Percentiles rank a stretch among this genome's conserved stretches.
phyloP scores from a whole-genome alignment of 1,140 invertebrate species.

The Ridgeia piscesae region DNA sequence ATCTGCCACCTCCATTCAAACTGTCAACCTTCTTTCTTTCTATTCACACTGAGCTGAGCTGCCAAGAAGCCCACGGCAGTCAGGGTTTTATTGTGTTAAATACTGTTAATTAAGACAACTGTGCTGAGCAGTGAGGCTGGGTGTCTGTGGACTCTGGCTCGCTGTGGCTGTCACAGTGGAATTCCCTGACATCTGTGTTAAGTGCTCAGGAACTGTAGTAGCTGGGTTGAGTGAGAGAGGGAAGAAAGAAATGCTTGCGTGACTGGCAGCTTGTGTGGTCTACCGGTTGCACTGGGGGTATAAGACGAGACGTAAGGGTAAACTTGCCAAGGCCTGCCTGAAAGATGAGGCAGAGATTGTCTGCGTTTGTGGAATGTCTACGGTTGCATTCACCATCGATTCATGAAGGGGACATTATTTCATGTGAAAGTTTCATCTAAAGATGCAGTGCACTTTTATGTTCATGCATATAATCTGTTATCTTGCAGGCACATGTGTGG shows the following conservation, averaged over 20 bases:
- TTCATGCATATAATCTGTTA: too few relatives aligned
- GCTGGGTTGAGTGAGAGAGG: too few relatives aligned
- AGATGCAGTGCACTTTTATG: too few relatives aligned
- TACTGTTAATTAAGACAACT: not conserved
- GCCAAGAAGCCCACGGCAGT: not conserved
- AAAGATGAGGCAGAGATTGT: not conserved
- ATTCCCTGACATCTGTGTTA: not conserved
- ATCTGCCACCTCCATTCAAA: too few relatives aligned
- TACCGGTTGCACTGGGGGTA: not conserved
- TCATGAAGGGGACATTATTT: not conserved
- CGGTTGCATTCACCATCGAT: not conserved
- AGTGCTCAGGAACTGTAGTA: not conserved
- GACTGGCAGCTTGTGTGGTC: not conserved
- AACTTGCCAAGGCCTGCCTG: not conserved
- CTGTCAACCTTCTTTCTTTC: too few relatives aligned
- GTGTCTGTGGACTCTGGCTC: too few relatives aligned
- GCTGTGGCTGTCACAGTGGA: not conserved
- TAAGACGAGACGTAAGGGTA: not conserved
- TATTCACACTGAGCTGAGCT: too few relatives aligned
- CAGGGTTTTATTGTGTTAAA: not conserved
- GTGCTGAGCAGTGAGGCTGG: not conserved
- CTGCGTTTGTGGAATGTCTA: not conserved
- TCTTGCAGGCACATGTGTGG: not conserved
- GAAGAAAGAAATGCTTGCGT: not conserved
- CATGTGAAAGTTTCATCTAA: not conserved